A percentile compares a stretch with the other conserved stretches of the same genome.
Evolutionary conservation across 2,797 vertebrate genomes (phyloP).

Genomic region (Kryptolebias ocellatus): DNA sequence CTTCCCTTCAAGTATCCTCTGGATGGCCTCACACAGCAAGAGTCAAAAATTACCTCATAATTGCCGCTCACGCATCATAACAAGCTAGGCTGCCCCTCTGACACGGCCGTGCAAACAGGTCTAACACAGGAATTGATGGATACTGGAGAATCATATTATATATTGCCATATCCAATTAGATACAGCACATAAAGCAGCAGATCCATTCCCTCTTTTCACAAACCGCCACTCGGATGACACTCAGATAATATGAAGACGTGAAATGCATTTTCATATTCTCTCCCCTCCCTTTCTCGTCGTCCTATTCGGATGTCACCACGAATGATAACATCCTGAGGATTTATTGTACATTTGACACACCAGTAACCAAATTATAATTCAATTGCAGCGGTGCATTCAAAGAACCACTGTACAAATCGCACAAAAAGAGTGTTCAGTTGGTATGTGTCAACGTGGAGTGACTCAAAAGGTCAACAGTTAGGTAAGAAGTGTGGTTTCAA

Average conservation of each 20-base stretch:
- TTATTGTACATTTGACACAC: slow-evolving; percentile 81
- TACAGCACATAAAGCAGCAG: slow-evolving; percentile 84
- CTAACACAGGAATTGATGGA: slow-evolving; percentile 81
- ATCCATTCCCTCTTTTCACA: slow-evolving; percentile 78
- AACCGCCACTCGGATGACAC: slow-evolving; percentile 59
- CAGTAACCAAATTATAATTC: slow-evolving; percentile 81
- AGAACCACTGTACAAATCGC: slow-evolving; percentile 50
- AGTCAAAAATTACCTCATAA: slow-evolving; percentile 85
- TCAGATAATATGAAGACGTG: slow-evolving; percentile 74
- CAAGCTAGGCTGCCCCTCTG: slow-evolving; percentile 81
- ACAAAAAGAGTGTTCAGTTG: slow-evolving; percentile 50
- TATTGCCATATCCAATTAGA: slow-evolving; percentile 87
- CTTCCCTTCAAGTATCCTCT: slow-evolving; percentile 79
- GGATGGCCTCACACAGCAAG: slow-evolving; percentile 77
- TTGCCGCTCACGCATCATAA: slow-evolving; percentile 86
- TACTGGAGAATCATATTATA: slow-evolving; percentile 81
- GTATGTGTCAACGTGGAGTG: slow-evolving; percentile 40
- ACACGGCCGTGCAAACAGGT: slow-evolving; percentile 78
- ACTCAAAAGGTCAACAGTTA: slow-evolving; percentile 68
- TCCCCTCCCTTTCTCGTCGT: slow-evolving; percentile 31
- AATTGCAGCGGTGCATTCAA: slow-evolving; percentile 68
- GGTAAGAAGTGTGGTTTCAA: slow-evolving; percentile 51
- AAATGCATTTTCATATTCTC: slow-evolving; percentile 77
- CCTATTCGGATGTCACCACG: slow-evolving; percentile 69
- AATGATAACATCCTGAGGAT: slow-evolving; percentile 83